phyloP scores from a whole-genome alignment of 1,140 invertebrate species.

The Antheraea mylitta region DNA sequence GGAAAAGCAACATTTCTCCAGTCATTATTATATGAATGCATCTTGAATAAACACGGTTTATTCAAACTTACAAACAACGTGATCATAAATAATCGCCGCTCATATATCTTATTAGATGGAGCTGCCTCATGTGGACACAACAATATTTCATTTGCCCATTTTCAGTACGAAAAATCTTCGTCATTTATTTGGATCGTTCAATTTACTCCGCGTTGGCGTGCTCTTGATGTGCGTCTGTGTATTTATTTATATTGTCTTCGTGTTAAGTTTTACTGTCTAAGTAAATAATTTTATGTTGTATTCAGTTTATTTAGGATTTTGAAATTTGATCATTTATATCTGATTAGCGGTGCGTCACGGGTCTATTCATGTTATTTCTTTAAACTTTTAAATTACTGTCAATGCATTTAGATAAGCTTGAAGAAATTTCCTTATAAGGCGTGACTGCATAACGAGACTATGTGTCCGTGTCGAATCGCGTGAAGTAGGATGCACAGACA shows the following conservation, averaged over 20 bases:
- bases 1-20: not conserved
- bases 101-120: slow-evolving; percentile 3
- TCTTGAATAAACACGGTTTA: not conserved
- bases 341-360: too few species aligned
- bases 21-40: not conserved
- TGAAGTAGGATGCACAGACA: too few species aligned
- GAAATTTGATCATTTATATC: too few species aligned
- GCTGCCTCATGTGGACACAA: slow-evolving; percentile 7
- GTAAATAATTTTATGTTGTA: not conserved
- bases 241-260: not conserved
- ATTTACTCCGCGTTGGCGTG: slow-evolving; percentile 14
- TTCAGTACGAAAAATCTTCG: slow-evolving; percentile 10
- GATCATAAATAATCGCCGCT: not conserved
- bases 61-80: not conserved
- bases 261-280: not conserved
- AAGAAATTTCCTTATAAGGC: too few species aligned
- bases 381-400: too few species aligned
- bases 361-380: too few species aligned
- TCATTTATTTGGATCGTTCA: slow-evolving; percentile 21
- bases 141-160: slow-evolving; percentile 14
- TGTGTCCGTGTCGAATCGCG: too few species aligned
- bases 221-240: not conserved
- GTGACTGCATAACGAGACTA: too few species aligned
- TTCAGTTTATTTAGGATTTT: not conserved
- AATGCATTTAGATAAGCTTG: too few species aligned